Conservation (phyloP, 37 sponge, comb jelly and placozoan species). For the Aphrocallistes beatrix region DNA sequence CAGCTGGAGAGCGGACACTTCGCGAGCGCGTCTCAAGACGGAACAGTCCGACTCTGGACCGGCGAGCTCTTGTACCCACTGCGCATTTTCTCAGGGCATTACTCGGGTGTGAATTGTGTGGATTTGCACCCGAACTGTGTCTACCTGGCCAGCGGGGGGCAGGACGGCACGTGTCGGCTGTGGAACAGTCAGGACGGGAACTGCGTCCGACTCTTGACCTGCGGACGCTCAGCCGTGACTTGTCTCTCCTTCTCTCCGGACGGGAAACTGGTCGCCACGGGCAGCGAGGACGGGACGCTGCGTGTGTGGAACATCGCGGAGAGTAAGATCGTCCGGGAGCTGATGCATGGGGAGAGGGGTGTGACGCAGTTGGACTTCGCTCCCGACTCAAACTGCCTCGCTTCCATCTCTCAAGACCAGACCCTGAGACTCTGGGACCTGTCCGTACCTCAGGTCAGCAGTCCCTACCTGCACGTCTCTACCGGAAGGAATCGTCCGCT, state of each 20-base stretch:
- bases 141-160: not conserved
- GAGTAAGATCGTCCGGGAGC: not conserved
- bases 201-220: not conserved
- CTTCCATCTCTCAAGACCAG: not conserved
- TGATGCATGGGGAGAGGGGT: not conserved
- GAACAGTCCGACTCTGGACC: not conserved
- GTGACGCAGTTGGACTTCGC: not conserved
- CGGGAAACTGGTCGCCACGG: not conserved
- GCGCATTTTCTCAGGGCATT: not conserved
- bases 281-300: not conserved
- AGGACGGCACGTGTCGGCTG: not conserved
- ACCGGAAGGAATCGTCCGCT: not conserved
- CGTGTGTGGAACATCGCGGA: not conserved
- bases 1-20: not conserved
- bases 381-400: not conserved
- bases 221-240: not conserved
- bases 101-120: not conserved
- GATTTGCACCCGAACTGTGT: not conserved
- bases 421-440: not conserved
- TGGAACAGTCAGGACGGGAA: not conserved
- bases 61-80: not conserved
- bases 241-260: not conserved
- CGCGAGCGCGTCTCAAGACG: not conserved
- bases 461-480: not conserved
- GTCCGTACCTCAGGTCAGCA: not conserved